A percentile compares a stretch with the other conserved stretches of the same genome.
Evolutionary conservation across 2,888 invertebrate species (phyloP).

Genomic region (Lamellibrachia columna): DNA sequence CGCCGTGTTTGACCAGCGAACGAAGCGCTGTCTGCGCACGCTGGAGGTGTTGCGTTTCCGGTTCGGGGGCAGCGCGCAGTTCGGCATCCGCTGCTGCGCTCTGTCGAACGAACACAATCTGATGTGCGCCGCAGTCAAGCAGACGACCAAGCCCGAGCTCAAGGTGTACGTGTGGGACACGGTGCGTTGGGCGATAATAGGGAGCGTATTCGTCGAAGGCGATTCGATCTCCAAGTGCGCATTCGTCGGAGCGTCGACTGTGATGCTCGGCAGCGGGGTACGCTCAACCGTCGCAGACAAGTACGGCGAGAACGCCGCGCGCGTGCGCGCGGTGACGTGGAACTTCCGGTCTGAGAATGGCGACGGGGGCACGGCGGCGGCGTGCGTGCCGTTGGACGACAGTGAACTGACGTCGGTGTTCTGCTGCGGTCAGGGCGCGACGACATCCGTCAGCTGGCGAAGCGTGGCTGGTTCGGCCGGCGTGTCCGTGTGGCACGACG

Average conservation of each 20-base stretch:
- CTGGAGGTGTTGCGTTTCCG: conserved; percentile 42
- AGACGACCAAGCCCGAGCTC: conserved; percentile 38
- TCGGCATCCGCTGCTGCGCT: conserved; percentile 37
- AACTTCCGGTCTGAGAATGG: not conserved
- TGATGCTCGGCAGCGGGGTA: conserved; percentile 33
- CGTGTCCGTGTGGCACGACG: conserved; percentile 26
- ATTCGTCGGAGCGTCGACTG: conserved; percentile 34
- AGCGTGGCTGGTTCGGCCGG: conserved; percentile 21
- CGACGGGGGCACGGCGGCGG: not conserved
- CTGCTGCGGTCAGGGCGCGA: conserved; percentile 21
- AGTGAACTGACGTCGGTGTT: conserved; percentile 28
- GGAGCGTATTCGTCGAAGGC: conserved; percentile 32
- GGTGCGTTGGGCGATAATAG: conserved; percentile 32
- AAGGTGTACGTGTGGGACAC: conserved; percentile 38
- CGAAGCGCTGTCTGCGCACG: conserved; percentile 37
- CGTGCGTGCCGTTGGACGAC: conserved; percentile 25
- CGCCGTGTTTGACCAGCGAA: conserved; percentile 37
- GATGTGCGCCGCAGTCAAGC: conserved; percentile 40
- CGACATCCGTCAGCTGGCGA: conserved; percentile 27
- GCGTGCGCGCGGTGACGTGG: not conserved
- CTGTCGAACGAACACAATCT: conserved; percentile 37
- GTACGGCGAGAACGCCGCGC: not conserved
- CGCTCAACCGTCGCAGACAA: conserved; percentile 24
- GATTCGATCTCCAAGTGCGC: conserved; percentile 38
- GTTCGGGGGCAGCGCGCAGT: conserved; percentile 45